These are phyloP conservation scores for Pipistrellus pipistrellus DNA, from an alignment of 2,797 vertebrate genomes.

Conservation along the genomic window DNA sequence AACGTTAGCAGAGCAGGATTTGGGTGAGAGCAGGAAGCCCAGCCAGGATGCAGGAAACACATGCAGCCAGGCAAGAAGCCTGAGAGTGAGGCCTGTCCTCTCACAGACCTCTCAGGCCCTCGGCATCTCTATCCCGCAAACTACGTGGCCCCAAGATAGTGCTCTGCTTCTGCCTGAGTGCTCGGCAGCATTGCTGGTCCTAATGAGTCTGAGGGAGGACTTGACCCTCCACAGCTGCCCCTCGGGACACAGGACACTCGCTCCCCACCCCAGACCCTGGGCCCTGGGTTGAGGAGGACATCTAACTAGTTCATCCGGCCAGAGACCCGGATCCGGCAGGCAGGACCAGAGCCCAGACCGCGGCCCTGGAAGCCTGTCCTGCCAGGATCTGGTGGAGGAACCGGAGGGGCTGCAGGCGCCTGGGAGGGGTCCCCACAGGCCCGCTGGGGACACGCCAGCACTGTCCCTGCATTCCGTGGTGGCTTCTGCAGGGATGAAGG, in stretches of 20 bases:
- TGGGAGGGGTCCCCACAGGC: background rate
- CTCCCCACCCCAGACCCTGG: slow-evolving; percentile 44
- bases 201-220: slow-evolving; percentile 69
- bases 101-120: fast-evolving
- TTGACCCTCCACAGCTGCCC: slow-evolving; percentile 53
- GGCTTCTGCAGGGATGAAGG: background rate
- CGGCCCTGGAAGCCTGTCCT: background rate
- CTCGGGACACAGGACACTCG: slow-evolving; percentile 60
- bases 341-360: background rate
- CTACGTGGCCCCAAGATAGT: fast-evolving
- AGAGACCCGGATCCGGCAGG: background rate
- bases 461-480: background rate
- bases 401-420: background rate
- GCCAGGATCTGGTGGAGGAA: background rate
- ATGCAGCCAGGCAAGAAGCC: background rate
- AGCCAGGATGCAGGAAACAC: too few relatives aligned
- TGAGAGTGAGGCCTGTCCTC: background rate
- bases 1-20: background rate
- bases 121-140: fast-evolving
- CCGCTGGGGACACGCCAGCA: background rate
- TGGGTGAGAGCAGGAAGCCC: background rate
- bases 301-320: slow-evolving; percentile 32
- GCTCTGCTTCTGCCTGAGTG: slow-evolving; percentile 25
- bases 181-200: background rate
- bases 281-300: slow-evolving; percentile 58